Base-by-base conservation (phyloP, 2,797 vertebrate species). In the Aeoliscus strigatus region DNA sequence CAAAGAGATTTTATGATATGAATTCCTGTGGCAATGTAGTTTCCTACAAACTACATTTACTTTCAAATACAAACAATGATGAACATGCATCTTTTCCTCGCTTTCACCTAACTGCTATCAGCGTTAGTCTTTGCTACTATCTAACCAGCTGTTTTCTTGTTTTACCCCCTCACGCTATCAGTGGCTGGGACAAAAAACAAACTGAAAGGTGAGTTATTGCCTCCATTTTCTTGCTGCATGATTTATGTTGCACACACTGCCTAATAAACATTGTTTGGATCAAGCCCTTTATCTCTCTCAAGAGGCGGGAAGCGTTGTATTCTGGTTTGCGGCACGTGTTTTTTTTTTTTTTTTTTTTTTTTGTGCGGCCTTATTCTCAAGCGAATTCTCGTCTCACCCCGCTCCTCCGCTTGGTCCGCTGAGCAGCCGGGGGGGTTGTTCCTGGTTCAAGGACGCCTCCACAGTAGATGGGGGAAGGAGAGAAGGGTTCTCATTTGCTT, bases 121-220 rank as follows among this genome's bases (percentile, higher is more conserved):
- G 2, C 66, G 51, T 58, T 64, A 28, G 37, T 52, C 34, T 46
- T 36, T 54, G 60, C 45, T 55, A 34, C 53, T 37, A 36, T 84
- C 88, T 93, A 91, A 93, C 83, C 75, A 81, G 52, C 87, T 83
- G 87, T 89, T 90, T 87, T 81, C 88, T 90, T 78, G 73, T 83
- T 88, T 89, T 85, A 67, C 60, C 59, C 58, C 64, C 79, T 88
- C 77, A 81, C 70, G 78, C 80, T 88, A 82, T 86, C 92, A 97
- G 94, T 92, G 82, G 90, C 91, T 86, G 93, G 91, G 81, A 91
- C 91, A 77, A 98, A 94, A 92, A 97, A 63, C 90, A 97, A 92
- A 94, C 75, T 67, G 56, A 96, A 92, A 97, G 94, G 96, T 97
- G 91, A 97, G 94, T 92, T 90, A 83, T 77, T 80, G 81, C 83